These are phyloP conservation scores for Patella pellucida DNA, from an alignment of 2,888 invertebrate genomes.

Conservation along the genomic window DNA sequence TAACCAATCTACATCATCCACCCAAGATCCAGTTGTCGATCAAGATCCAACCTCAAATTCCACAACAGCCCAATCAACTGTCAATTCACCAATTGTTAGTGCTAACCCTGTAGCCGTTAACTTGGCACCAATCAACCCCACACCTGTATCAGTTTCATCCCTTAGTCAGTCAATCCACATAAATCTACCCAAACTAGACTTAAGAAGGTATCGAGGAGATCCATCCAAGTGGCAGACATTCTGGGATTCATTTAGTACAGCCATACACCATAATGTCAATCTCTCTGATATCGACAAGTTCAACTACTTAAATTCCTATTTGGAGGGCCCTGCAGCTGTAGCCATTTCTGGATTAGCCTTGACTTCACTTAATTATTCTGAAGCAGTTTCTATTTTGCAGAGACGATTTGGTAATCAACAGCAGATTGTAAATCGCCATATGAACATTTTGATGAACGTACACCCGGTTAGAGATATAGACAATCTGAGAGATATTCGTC, in stretches of 20 bases:
- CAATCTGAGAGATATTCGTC: no score
- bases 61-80: no score
- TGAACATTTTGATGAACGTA: neutral
- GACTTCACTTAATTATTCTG: neutral
- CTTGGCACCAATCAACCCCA: no score
- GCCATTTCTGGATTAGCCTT: neutral
- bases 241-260: neutral
- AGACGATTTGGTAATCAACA: neutral
- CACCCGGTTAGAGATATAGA: no score
- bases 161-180: no score
- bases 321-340: neutral
- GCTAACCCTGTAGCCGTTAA: no score
- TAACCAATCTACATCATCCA: no score
- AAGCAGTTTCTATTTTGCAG: neutral
- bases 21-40: no score
- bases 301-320: neutral
- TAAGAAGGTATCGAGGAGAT: neutral
- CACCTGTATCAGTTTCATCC: no score
- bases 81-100: no score
- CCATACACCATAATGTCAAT: neutral
- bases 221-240: neutral
- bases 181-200: neutral
- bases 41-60: no score
- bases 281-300: conserved; percentile 8
- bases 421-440: neutral